Evolutionary conservation across 2,888 invertebrate genomes (phyloP), one percentile per base, ranked within the genome.

Genomic region (Archips crataeganus): DNA sequence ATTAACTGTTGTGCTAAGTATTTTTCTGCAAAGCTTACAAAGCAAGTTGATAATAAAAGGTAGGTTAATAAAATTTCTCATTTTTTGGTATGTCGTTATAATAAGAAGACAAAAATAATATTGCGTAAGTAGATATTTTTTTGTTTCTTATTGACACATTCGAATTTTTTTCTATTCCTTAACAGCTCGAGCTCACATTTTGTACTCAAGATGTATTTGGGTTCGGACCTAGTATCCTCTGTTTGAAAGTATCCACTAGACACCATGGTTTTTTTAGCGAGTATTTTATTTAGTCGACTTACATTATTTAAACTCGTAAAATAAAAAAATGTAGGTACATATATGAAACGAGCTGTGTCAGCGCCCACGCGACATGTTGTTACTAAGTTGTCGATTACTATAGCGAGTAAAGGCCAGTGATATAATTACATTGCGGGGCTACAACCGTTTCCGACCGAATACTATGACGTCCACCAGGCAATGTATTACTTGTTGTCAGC

Each of bases 281-380:
- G 61, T n/a, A 42, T 34, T 8, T 62, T 42, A 62, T 62, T 62
- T 62, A 9, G 62, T 10, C 42, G 5, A 23, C 23, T 23, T 23
- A 39, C 6, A 39, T 15, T 62, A 10, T 42, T 45, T n/a, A 39
- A 36, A 36, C 11, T 34, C n/a, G 59, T 60, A 60, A 45, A 15
- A 45, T 9, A 23, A 45, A 23, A 45, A 42, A 63, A 62, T 15
- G 36, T 11, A 11, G 11, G 45, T 45, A 45, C 45, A 45, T 23
- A 45, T 45, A 45, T 63, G 45, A 63, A 45, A 45, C 42, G 23
- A 45, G 15, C 83, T 10, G 32, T 32, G 32, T 32, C 32, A 60
- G 6, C n/a, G n/a, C 60, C 57, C 60, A 60, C 39, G 39, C 36
- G 36, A n/a, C 60, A 11, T 9, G 59, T 6, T 4, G 1, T 1